Evolutionary conservation across 2,797 vertebrate species (phyloP).

Genomic region (Margarornis squamiger): DNA sequence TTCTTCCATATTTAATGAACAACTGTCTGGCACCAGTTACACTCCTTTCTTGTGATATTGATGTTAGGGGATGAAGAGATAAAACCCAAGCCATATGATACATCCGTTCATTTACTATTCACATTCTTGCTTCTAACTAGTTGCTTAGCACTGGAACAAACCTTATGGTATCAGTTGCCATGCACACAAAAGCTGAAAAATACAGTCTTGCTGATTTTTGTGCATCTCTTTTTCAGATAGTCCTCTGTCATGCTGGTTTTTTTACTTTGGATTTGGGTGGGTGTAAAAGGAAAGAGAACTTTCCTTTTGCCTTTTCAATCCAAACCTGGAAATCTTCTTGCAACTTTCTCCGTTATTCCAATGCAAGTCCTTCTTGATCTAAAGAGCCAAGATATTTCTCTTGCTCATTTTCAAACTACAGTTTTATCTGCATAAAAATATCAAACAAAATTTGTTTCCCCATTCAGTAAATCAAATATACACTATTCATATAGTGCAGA

Average conservation of each 20-base stretch:
- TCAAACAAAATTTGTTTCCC: neutral
- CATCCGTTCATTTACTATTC: neutral
- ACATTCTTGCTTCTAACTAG: neutral
- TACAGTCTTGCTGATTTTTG: neutral
- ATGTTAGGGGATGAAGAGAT: neutral
- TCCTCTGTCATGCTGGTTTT: neutral
- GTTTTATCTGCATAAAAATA: neutral
- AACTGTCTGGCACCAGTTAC: neutral
- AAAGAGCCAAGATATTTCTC: neutral
- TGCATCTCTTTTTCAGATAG: neutral
- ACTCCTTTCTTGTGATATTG: neutral
- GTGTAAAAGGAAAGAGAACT: neutral
- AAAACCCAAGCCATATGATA: neutral
- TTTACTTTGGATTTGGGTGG: neutral
- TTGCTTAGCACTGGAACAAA: neutral
- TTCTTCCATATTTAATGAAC: neutral
- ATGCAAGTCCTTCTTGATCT: neutral
- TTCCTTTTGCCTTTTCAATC: neutral
- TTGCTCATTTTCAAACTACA: neutral
- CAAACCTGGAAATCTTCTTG: neutral
- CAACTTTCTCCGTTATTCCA: neutral
- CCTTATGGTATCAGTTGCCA: neutral
- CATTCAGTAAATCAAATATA: neutral
- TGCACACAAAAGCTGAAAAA: neutral
- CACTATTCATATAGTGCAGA: neutral